phyloP scores from a whole-genome alignment of 2,888 invertebrate genomes.

The Colostygia pectinataria region DNA sequence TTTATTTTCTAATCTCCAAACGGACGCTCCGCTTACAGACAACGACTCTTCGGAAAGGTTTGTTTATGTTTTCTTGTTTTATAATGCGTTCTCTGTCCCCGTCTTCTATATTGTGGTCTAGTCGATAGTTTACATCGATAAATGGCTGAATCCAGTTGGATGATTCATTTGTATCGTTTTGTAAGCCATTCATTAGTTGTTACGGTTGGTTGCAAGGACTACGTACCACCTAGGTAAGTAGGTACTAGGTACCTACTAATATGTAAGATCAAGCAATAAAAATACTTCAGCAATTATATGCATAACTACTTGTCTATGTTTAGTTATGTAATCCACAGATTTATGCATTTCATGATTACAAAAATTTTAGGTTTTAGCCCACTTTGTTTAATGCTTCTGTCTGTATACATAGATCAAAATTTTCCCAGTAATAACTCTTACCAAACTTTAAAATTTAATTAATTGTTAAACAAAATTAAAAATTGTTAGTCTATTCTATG shows the following conservation, averaged over 20 bases:
- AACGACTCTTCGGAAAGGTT: slow-evolving; percentile 68
- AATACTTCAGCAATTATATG: not conserved
- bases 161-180: slow-evolving; percentile 68
- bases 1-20: slow-evolving; percentile 59
- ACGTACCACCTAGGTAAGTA: no score
- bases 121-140: slow-evolving; percentile 55
- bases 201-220: slow-evolving; percentile 67
- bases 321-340: slow-evolving; percentile 7
- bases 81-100: slow-evolving; percentile 39
- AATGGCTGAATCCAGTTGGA: slow-evolving; percentile 50
- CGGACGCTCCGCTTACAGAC: slow-evolving; percentile 49
- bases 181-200: slow-evolving; percentile 68
- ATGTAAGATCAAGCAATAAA: slow-evolving; percentile 52
- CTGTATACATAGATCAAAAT: no score
- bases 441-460: no score
- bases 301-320: slow-evolving; percentile 18
- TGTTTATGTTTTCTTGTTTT: slow-evolving; percentile 51
- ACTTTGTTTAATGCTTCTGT: no score
- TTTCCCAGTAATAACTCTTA: no score
- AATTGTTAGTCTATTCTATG: no score
- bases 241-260: no score
- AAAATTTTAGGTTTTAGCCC: no score
- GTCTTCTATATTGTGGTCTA: slow-evolving; percentile 50
- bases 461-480: no score
- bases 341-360: no score